A percentile compares a stretch with the other conserved stretches of the same genome.
phyloP scores from a whole-genome alignment of 2,888 invertebrate species.

The Tiliacea aurago region DNA sequence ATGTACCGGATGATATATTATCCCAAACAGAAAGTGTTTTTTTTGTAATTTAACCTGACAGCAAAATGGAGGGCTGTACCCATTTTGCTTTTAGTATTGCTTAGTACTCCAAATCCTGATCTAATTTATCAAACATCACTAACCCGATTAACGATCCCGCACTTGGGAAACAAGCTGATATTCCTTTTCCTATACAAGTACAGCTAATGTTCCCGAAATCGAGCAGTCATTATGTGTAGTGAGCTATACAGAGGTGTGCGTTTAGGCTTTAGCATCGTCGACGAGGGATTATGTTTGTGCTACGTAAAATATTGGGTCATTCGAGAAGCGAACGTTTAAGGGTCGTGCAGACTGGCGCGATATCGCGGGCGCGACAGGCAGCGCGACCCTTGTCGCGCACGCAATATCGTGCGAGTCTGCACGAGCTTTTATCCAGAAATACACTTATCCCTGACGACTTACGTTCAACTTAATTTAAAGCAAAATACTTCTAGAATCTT shows the following conservation, averaged over 20 bases:
- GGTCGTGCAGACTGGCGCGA: too few species aligned
- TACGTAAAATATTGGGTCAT: slow-evolving; percentile 46
- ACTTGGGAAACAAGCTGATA: slow-evolving; percentile 26
- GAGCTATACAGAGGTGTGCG: slow-evolving; percentile 27
- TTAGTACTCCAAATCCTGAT: slow-evolving; percentile 10
- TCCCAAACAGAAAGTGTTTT: neutral
- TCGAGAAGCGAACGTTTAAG: slow-evolving; percentile 5
- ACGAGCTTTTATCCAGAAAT: slow-evolving; percentile 4
- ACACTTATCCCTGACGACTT: slow-evolving; percentile 1
- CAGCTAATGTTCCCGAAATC: slow-evolving; percentile 35
- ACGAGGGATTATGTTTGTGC: slow-evolving; percentile 42
- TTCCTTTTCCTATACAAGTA: slow-evolving; percentile 24
- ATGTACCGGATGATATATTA: neutral
- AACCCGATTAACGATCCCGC: slow-evolving; percentile 9
- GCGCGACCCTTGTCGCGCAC: too few species aligned
- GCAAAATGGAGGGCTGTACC: neutral
- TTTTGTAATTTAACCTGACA: neutral
- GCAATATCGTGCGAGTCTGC: too few species aligned
- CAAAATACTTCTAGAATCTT: neutral
- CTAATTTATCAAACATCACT: slow-evolving; percentile 25
- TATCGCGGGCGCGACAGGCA: too few species aligned
- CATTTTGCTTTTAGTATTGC: slow-evolving; percentile 1
- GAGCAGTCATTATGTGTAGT: slow-evolving; percentile 45
- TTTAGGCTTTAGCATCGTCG: slow-evolving; percentile 37
- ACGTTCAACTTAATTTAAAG: slow-evolving; percentile 1